Evolutionary conservation across 2,113 vertebrate species (phyloP).

Genomic region (Lathamus discolor): DNA sequence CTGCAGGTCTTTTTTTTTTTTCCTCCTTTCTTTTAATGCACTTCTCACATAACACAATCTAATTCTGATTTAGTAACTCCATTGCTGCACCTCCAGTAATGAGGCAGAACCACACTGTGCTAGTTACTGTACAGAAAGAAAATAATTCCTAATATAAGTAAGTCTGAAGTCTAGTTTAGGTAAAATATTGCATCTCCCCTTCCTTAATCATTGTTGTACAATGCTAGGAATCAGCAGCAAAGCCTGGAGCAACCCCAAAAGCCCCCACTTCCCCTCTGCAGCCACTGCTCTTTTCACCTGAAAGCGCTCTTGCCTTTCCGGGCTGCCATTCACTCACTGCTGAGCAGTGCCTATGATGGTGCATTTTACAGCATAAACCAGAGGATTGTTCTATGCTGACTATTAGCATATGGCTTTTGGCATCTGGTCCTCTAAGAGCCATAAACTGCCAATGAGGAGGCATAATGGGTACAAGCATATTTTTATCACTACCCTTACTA

Average conservation of each 20-base stretch:
- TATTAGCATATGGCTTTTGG: conserved; percentile 61
- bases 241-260: not conserved
- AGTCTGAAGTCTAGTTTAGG: not conserved
- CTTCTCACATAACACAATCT: not conserved
- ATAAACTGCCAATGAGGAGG: conserved; percentile 40
- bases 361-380: not conserved
- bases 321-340: not conserved
- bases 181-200: not conserved
- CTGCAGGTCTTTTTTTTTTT: not conserved
- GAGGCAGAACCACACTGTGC: not conserved
- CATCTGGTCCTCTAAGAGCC: conserved; percentile 26
- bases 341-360: not conserved
- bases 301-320: not conserved
- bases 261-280: not conserved
- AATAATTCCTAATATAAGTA: not conserved
- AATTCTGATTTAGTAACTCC: not conserved
- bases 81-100: not conserved
- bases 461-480: conserved; percentile 22
- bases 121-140: not conserved
- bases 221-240: not conserved
- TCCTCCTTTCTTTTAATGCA: not conserved
- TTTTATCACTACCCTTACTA: conserved; percentile 55
- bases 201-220: fast-evolving
- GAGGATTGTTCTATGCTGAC: not conserved
- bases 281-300: not conserved